Conservation (phyloP, 30 jellyfish, hydroid and myxozoan species). For the Turritopsis dohrnii region DNA sequence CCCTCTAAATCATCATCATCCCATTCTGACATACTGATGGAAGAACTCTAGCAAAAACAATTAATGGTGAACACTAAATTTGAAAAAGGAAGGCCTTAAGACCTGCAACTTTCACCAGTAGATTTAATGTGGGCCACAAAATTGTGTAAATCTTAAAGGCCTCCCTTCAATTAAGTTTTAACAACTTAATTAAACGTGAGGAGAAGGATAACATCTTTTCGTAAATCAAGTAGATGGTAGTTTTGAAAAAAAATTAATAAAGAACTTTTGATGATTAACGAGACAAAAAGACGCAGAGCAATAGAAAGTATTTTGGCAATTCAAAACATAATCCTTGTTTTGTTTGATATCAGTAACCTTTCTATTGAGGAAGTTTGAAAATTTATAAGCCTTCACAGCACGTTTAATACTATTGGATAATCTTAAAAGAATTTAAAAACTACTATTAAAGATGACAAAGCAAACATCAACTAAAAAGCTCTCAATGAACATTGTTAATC, state of each 20-base stretch:
- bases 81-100: no score
- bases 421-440: neutral
- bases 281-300: neutral
- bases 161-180: neutral
- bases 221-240: neutral
- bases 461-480: neutral
- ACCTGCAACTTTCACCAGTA: neutral
- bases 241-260: no score
- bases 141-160: neutral
- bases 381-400: neutral
- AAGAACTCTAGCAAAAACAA: neutral
- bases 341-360: neutral
- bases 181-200: neutral
- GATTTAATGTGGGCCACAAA: neutral
- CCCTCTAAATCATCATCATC: conserved; percentile 27
- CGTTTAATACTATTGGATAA: neutral
- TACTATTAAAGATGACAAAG: neutral
- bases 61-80: neutral
- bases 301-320: neutral
- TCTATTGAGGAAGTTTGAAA: neutral
- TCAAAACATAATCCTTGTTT: neutral
- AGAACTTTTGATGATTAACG: neutral
- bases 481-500: neutral
- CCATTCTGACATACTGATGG: neutral
- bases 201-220: neutral